A percentile compares a stretch with the other conserved stretches of the same genome.
phyloP scores from a whole-genome alignment of 2,888 invertebrate species.

The Thelaira solivaga region DNA sequence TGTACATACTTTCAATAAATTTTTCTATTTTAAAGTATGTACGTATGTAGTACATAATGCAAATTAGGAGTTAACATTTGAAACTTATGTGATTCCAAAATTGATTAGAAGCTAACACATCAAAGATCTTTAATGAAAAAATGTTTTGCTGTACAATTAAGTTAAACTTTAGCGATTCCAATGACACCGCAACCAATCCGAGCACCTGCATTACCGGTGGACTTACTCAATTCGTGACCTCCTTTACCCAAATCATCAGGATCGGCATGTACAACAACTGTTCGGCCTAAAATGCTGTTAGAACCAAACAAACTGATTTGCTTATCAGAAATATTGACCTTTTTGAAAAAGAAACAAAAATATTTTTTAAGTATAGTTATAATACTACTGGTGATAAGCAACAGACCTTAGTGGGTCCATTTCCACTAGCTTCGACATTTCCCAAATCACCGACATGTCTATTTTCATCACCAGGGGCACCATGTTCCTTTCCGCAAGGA shows the following conservation, averaged over 20 bases:
- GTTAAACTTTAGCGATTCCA: slow-evolving; percentile 75
- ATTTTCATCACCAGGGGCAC: slow-evolving; percentile 83
- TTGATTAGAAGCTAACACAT: background rate
- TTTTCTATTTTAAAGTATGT: too few species aligned
- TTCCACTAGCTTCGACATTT: slow-evolving; percentile 83
- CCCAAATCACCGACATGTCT: slow-evolving; percentile 96
- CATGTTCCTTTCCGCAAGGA: slow-evolving; percentile 88
- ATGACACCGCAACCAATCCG: slow-evolving; percentile 78
- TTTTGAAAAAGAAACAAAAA: slow-evolving; percentile 16
- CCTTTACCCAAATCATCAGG: slow-evolving; percentile 95
- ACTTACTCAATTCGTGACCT: slow-evolving; percentile 93
- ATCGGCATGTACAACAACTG: slow-evolving; percentile 94
- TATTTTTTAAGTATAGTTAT: background rate
- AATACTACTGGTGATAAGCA: background rate
- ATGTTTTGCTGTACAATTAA: slow-evolving; percentile 4
- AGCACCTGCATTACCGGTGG: slow-evolving; percentile 94
- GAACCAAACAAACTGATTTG: slow-evolving; percentile 83
- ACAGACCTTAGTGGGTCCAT: slow-evolving; percentile 81
- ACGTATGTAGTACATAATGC: background rate
- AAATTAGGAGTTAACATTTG: background rate
- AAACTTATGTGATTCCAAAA: background rate
- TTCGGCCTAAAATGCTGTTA: slow-evolving; percentile 89
- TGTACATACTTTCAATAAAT: background rate
- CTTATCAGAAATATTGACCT: slow-evolving; percentile 81
- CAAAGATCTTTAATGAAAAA: slow-evolving; percentile 7